Evolutionary conservation across 2,113 vertebrate species (phyloP).

Genomic region (Gopherus evgoodei): DNA sequence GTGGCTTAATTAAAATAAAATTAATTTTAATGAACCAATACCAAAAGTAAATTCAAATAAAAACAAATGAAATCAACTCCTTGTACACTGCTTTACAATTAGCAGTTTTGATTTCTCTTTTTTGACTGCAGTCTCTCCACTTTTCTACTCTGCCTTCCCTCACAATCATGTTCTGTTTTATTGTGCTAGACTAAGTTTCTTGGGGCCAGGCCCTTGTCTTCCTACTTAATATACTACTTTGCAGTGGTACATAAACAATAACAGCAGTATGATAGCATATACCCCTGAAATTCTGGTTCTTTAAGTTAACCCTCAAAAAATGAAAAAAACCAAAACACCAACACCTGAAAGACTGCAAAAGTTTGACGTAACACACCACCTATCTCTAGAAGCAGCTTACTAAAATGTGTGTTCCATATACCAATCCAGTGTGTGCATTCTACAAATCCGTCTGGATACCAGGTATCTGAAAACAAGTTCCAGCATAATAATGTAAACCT

Average conservation of each 20-base stretch:
- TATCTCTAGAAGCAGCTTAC: neutral
- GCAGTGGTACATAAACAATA: neutral
- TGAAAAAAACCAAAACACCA: neutral
- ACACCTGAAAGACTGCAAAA: neutral
- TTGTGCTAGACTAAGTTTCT: neutral
- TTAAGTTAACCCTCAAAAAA: neutral
- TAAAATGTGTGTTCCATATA: neutral
- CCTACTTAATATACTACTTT: neutral
- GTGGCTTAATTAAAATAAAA: neutral
- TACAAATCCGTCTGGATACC: neutral
- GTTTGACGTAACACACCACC: neutral
- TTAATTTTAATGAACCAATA: neutral
- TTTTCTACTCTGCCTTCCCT: neutral
- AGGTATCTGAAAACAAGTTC: neutral
- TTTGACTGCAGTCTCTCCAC: neutral
- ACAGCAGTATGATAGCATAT: neutral
- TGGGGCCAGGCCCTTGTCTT: neutral
- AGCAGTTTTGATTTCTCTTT: neutral
- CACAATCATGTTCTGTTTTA: neutral
- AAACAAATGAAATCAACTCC: neutral
- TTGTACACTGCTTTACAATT: neutral
- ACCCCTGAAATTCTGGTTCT: neutral
- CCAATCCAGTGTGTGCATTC: neutral
- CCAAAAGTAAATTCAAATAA: neutral
- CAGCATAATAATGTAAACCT: neutral